Percentiles rank a stretch among this genome's conserved stretches.
Conservation (phyloP, 2,797 vertebrate genomes). For the Salarias fasciatus region DNA sequence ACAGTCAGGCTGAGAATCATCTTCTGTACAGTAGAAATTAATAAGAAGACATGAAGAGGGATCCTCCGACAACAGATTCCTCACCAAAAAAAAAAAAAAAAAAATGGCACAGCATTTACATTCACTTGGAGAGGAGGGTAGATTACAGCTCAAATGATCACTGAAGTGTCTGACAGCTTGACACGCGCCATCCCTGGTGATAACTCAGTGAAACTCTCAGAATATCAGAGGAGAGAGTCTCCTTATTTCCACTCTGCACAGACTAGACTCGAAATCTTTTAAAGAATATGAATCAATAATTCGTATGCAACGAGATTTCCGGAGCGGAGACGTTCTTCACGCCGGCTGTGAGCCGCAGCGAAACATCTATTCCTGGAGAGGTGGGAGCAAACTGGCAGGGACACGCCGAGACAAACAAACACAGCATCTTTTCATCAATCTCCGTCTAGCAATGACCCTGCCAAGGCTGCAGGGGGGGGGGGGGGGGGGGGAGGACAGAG, state of each 20-base stretch:
- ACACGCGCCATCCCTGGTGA: conserved; percentile 32
- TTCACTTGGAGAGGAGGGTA: conserved; percentile 33
- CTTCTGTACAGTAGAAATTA: conserved; percentile 74
- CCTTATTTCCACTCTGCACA: conserved; percentile 25
- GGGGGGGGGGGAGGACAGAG: conserved; percentile 2
- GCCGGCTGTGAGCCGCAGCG: conserved; percentile 17
- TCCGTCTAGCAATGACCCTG: conserved; percentile 52
- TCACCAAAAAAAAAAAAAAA: background rate
- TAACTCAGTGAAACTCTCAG: conserved; percentile 39
- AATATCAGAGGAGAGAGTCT: conserved; percentile 8
- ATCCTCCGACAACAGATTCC: conserved; percentile 33
- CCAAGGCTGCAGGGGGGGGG: conserved; percentile 42
- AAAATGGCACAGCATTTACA: conserved; percentile 34
- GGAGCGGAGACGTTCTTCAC: conserved; percentile 12
- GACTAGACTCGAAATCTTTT: conserved; percentile 26
- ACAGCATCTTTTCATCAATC: conserved; percentile 52
- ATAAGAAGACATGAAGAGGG: conserved; percentile 28
- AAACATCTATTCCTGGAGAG: too few species aligned
- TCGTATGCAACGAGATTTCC: conserved; percentile 4
- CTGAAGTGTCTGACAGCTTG: conserved; percentile 50
- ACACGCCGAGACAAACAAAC: background rate
- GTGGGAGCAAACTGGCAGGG: background rate
- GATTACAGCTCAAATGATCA: conserved; percentile 49
- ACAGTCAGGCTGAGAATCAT: conserved; percentile 86
- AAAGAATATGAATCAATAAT: conserved; percentile 48